Evolutionary conservation across 1,140 invertebrate species (phyloP), one percentile per base, ranked within the genome.

Genomic region (Drosophila teissieri): DNA sequence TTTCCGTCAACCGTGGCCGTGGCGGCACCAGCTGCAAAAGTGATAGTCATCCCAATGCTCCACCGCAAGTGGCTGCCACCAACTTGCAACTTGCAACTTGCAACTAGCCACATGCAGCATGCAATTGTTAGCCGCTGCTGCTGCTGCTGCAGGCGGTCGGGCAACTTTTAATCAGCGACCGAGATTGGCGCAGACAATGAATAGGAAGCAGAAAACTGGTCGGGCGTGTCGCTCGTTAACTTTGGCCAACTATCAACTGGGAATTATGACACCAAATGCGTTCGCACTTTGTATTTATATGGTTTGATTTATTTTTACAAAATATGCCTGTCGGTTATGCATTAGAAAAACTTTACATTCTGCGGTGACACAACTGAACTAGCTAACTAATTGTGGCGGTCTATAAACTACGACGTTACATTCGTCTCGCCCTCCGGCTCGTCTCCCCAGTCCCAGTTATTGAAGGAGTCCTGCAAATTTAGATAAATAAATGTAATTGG

Each of bases 401-500:
- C 44, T 51, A 53, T 37, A 24, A 78, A 65, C 63, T 74, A 67
- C 42, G 24, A 8, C 31, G 12, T 42, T 17, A 42, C 46, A 63
- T 76, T 77, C 15, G 63, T 37, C 19, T 76, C 48, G 4, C 60
- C 37, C 1, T 88, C 63, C 8, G 67, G 17, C 2, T 91, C 80
- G 6, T 90, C 78, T 11, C 86, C 73, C 91, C 91, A 92, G 44
- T 91, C 91, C 91, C 84, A 91, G 68, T 86, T 61, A 22, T 73
- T 65, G 37, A 92, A 90, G 40, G 80, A 64, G 14, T 92, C 88
- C 91, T 92, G 12, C 31, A 31, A 10, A 31, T 37, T 1, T 3
- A 4, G 2, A n/a, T n/a, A n/a, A n/a, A n/a, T n/a, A n/a, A n/a
- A n/a, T n/a, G n/a, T n/a, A n/a, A n/a, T n/a, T n/a, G n/a, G n/a